phyloP scores from a whole-genome alignment of 2,888 invertebrate genomes.

The Lasius platythorax region DNA sequence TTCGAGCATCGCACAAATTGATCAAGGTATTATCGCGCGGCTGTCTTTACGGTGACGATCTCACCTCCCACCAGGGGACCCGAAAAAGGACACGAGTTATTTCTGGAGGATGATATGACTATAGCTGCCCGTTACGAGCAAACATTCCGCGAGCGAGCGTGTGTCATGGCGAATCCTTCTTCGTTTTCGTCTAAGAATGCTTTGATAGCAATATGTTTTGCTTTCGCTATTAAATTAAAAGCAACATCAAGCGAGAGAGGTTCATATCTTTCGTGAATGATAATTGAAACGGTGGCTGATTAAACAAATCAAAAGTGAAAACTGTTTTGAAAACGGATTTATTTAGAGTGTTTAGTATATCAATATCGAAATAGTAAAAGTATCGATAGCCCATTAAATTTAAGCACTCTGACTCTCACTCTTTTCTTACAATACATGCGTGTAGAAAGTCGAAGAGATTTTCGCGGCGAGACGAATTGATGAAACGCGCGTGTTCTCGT shows the following conservation, averaged over 20 bases:
- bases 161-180: slow-evolving; percentile 19
- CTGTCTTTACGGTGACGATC: slow-evolving; percentile 45
- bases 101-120: slow-evolving; percentile 65
- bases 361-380: background rate
- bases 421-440: background rate
- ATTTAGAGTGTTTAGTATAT: background rate
- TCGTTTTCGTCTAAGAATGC: slow-evolving; percentile 18
- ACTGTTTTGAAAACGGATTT: background rate
- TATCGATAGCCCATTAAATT: slow-evolving; percentile 15
- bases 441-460: slow-evolving; percentile 8
- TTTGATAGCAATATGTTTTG: background rate
- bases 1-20: slow-evolving; percentile 47
- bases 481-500: slow-evolving; percentile 7
- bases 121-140: slow-evolving; percentile 31
- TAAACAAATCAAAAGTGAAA: background rate
- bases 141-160: slow-evolving; percentile 47
- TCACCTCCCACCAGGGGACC: slow-evolving; percentile 45
- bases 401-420: background rate
- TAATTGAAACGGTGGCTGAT: background rate
- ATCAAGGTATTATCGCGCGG: slow-evolving; percentile 53
- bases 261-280: background rate
- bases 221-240: background rate
- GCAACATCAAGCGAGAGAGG: background rate
- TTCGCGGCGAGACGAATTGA: background rate
- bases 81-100: slow-evolving; percentile 66